Percentiles rank a stretch among this genome's conserved stretches.
phyloP scores from a whole-genome alignment of 1,140 invertebrate species.

The Drosophila virilis region DNA sequence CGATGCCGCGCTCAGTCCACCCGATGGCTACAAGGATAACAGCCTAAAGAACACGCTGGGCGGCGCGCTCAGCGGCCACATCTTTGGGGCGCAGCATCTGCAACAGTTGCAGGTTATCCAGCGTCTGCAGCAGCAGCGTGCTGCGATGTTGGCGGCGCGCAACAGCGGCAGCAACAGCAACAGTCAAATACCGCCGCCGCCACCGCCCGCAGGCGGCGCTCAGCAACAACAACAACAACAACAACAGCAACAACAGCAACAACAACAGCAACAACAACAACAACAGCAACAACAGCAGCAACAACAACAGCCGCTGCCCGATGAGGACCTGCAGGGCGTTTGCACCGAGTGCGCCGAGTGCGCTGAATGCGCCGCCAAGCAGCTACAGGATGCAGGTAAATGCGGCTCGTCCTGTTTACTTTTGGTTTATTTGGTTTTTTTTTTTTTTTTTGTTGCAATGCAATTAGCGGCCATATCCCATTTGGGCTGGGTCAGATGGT shows the following conservation, averaged over 20 bases:
- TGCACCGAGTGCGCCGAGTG: slow-evolving; percentile 84
- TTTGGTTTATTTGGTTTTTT: slow-evolving; percentile 3
- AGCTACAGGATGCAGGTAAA: slow-evolving; percentile 83
- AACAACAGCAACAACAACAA: slow-evolving; percentile 50
- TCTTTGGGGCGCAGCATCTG: slow-evolving; percentile 87
- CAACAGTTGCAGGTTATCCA: slow-evolving; percentile 86
- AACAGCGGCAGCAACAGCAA: slow-evolving; percentile 49
- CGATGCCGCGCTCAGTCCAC: slow-evolving; percentile 92
- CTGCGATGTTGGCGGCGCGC: slow-evolving; percentile 83
- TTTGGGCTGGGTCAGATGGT: not conserved
- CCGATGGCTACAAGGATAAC: slow-evolving; percentile 93
- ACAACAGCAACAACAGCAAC: slow-evolving; percentile 47
- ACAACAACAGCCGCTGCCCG: slow-evolving; percentile 62
- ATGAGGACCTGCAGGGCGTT: slow-evolving; percentile 76
- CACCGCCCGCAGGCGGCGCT: slow-evolving; percentile 64
- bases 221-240: slow-evolving; percentile 54
- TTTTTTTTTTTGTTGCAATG: slow-evolving; percentile 20
- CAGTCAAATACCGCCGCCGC: slow-evolving; percentile 75
- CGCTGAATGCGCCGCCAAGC: slow-evolving; percentile 83
- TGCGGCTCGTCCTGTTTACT: not conserved
- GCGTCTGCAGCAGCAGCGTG: slow-evolving; percentile 85
- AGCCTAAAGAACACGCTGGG: slow-evolving; percentile 85
- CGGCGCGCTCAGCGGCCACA: slow-evolving; percentile 86
- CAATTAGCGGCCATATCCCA: slow-evolving; percentile 55
- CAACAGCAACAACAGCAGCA: slow-evolving; percentile 52